Evolutionary conservation across 2,113 vertebrate species (phyloP).

Genomic region (Sphaerodactylus townsendi): DNA sequence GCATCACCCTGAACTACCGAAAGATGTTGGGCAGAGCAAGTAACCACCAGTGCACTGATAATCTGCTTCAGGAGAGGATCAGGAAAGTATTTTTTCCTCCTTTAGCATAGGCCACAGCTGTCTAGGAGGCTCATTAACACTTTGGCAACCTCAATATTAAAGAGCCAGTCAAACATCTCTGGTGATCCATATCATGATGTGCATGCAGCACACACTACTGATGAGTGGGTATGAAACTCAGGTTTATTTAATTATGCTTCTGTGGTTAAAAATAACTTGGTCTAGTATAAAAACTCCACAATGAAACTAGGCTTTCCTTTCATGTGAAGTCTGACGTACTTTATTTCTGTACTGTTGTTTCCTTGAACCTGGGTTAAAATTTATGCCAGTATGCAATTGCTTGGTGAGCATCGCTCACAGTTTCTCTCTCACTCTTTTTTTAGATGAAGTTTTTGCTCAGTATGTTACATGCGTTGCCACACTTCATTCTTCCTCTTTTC

Average conservation of each 20-base stretch:
- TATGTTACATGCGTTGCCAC: slow-evolving; percentile 45
- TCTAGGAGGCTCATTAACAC: background rate
- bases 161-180: background rate
- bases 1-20: background rate
- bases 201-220: background rate
- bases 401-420: slow-evolving; percentile 27
- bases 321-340: rapidly evolving
- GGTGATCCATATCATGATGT: background rate
- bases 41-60: background rate
- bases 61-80: background rate
- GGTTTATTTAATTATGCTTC: slow-evolving; percentile 4
- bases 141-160: background rate
- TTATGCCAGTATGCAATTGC: background rate
- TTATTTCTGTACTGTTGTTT: background rate
- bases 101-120: background rate
- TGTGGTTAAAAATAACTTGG: slow-evolving; percentile 46
- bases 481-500: slow-evolving; percentile 47
- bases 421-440: slow-evolving; percentile 37
- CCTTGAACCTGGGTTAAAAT: slow-evolving; percentile 1
- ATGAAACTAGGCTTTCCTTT: slow-evolving; percentile 23
- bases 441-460: slow-evolving; percentile 52
- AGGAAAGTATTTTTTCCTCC: background rate
- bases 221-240: background rate
- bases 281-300: slow-evolving; percentile 42
- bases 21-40: background rate